Evolutionary conservation across 2,113 vertebrate species (phyloP), one percentile per base, ranked within the genome.

Genomic region (Bubo blakistoni): DNA sequence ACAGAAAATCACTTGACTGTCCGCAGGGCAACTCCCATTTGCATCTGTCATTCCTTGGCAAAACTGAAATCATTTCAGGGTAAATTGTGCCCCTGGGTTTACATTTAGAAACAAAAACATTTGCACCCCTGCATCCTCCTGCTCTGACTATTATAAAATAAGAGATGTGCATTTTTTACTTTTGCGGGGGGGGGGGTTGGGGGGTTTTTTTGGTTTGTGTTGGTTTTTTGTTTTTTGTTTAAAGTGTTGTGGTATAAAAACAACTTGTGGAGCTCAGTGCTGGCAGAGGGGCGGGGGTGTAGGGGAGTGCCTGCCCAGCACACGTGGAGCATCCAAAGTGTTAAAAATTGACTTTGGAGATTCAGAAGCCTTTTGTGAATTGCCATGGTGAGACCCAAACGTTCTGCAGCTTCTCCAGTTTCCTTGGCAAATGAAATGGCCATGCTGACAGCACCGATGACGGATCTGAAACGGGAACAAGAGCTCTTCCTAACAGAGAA

Each of bases 401-500:
- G 15, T 58, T 65, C 94, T 22, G 54, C 0, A 0, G 42, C 58
- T 91, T 89, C 92, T 78, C 36, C 59, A 40, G 87, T 77, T 95
- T 77, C 92, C 93, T 36, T 67, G 80, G 92, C 92, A 88, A 88
- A 85, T 2, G 29, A 61, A 92, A 76, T 9, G 40, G 63, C 88
- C 82, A 44, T 3, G 22, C 52, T 81, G 81, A 92, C 94, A 96
- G 86, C 42, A 2, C 76, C 19, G 11, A 54, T 80, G 94, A 95
- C 81, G 57, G 73, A 90, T 71, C 81, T 89, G 59, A 76, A 85
- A 91, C 6, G 7, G 67, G 34, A 94, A 86, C 52, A 62, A 6
- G 6, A 86, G 83, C 93, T 82, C 91, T 92, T 94, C 93, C 70
- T 88, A 92, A 86, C 5, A 11, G 73, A 76, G 88, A 81, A 89